Conservation (phyloP, 35 echinoderm and acorn worm genomes). For the Lytechinus variegatus region DNA sequence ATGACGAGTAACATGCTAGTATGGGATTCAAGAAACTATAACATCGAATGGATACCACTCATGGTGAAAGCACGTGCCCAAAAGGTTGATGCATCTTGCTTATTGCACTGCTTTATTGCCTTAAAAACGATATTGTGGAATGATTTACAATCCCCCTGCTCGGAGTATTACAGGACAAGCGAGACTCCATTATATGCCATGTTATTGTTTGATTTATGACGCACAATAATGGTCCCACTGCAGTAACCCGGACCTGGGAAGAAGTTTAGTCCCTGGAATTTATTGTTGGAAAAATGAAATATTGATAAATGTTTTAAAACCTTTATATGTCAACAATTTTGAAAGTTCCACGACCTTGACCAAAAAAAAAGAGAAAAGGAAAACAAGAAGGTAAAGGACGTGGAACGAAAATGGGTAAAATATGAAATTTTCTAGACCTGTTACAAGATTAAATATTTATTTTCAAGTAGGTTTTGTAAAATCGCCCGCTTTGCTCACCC, state of each 20-base stretch:
- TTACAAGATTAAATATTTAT: no score
- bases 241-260: background rate
- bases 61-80: background rate
- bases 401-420: no score
- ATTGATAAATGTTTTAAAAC: background rate
- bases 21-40: no score
- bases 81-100: background rate
- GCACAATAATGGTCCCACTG: background rate
- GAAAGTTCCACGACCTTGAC: background rate
- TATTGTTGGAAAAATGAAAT: background rate
- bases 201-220: background rate
- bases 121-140: background rate
- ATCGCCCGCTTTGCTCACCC: no score
- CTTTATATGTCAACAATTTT: background rate
- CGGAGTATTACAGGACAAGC: background rate
- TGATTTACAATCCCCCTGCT: background rate
- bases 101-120: background rate
- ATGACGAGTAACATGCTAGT: no score
- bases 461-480: no score
- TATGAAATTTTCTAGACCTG: no score
- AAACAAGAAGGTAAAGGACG: no score
- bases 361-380: no score
- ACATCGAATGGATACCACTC: no score
- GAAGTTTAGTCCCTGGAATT: background rate
- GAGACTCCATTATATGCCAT: background rate